phyloP scores from a whole-genome alignment of 1,140 invertebrate genomes.

The Metopolophium dirhodum region DNA sequence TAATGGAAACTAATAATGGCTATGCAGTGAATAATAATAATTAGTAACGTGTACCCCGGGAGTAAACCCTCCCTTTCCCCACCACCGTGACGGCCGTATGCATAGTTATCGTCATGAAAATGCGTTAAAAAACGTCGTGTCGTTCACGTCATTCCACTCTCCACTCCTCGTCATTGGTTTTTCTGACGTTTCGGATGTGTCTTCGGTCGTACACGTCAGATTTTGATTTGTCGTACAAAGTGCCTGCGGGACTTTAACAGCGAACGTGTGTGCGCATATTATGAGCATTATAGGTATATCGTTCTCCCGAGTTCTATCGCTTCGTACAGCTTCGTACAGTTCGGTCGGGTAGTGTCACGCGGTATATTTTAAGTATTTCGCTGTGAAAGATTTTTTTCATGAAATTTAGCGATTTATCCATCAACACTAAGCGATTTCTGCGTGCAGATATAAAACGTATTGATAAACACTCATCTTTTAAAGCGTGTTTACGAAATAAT shows the following conservation, averaged over 20 bases:
- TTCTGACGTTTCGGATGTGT: neutral
- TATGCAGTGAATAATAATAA: neutral
- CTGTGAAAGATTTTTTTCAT: neutral
- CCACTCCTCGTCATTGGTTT: neutral
- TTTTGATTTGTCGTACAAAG: neutral
- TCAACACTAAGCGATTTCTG: neutral
- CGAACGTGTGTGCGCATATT: neutral
- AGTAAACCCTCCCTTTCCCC: neutral
- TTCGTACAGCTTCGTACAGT: too few species aligned
- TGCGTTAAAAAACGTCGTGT: neutral
- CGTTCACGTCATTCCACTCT: neutral
- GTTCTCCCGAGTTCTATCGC: neutral
- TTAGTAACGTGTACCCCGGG: neutral
- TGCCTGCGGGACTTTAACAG: neutral
- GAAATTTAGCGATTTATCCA: neutral
- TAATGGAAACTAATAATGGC: too few species aligned
- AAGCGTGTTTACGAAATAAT: neutral
- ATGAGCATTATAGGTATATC: neutral
- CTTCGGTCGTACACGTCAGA: neutral
- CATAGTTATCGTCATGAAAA: neutral
- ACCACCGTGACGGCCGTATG: neutral
- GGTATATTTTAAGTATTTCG: too few species aligned
- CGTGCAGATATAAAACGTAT: neutral
- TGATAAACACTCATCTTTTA: neutral
- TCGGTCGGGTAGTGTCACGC: neutral